Conservation (phyloP, 2,888 invertebrate species). For the Xestia xanthographa region DNA sequence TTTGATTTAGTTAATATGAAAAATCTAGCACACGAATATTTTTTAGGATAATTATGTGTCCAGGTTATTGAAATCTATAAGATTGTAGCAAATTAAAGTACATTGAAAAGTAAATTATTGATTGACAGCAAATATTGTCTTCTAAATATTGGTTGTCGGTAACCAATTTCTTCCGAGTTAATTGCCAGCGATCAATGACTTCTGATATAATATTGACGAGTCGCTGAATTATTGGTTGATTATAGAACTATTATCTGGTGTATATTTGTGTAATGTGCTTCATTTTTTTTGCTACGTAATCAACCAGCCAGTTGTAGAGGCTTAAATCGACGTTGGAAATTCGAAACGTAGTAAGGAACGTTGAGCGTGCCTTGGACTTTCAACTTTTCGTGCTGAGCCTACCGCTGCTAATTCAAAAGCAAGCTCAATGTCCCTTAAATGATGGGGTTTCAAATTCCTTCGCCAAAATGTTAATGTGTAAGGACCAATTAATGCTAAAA, state of each 20-base stretch:
- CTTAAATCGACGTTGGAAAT: constrained; percentile 38
- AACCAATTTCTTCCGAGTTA: neutral
- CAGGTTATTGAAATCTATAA: neutral
- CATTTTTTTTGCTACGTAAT: neutral
- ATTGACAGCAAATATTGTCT: constrained; percentile 4
- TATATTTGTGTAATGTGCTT: constrained; percentile 6
- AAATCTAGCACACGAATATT: neutral
- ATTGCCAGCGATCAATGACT: neutral
- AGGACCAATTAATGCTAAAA: constrained; percentile 53
- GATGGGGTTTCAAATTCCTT: neutral
- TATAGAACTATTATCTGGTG: neutral
- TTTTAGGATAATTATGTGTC: neutral
- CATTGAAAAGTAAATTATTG: neutral
- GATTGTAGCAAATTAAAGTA: neutral
- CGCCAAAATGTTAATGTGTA: constrained; percentile 31
- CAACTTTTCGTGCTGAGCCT: neutral
- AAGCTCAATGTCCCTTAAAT: neutral
- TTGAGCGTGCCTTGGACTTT: neutral
- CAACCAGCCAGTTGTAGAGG: constrained; percentile 63
- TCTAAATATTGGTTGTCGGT: neutral
- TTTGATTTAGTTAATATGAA: neutral
- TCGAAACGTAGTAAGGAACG: neutral
- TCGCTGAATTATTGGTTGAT: neutral
- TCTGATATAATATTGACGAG: neutral
- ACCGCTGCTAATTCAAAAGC: neutral